Base-by-base conservation (phyloP, 2,797 vertebrate species). In the Poeciliopsis turneri region DNA sequence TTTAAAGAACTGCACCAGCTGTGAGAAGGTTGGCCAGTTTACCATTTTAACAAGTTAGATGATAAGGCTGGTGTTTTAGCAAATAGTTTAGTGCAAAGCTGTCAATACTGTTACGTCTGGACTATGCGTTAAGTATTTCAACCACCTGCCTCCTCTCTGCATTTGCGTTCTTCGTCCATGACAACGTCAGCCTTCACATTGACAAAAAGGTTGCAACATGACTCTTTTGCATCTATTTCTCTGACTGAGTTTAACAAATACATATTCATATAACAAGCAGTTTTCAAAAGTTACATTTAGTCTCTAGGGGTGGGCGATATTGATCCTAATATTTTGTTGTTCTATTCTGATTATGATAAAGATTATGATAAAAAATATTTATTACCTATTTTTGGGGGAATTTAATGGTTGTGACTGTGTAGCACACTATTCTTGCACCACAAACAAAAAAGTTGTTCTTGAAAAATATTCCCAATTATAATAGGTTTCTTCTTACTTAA, bases 1-100 rank as follows among this genome's bases (percentile, higher is more conserved):
- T 87, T 87, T 84, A 57, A 78, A 88, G 75, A 55, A 83, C 77
- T 74, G 76, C 81, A 70, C 28, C 87, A 66, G 85, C 84, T 90
- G 78, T 78, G 79, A 81, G 77, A 81, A 30, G 85, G 86, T 86
- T 88, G 81, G 81, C 72, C 78, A 61, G 81, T 80, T 85, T 81
- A 75, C 74, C 76, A 55, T 80, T 79, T 78, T 6, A 79, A 20
- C 30, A 82, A 33, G 80, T 15, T 73, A 72, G 78, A 81, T 11
- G 64, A 75, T 51, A 74, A 49, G 1, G 47, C 28, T 43, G 33
- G 11, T 71, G 49, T 59, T 75, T 64, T 43, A 4, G 33, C 0
- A 72, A 28, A 74, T 10, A 28, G 20, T 43, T 73, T 41, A 57
- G 39, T 49, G 71, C 20, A 33, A 77, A 33, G 46, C 20, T 51